Conservation (phyloP, 2,888 invertebrate genomes). For the Laspeyria flexula region DNA sequence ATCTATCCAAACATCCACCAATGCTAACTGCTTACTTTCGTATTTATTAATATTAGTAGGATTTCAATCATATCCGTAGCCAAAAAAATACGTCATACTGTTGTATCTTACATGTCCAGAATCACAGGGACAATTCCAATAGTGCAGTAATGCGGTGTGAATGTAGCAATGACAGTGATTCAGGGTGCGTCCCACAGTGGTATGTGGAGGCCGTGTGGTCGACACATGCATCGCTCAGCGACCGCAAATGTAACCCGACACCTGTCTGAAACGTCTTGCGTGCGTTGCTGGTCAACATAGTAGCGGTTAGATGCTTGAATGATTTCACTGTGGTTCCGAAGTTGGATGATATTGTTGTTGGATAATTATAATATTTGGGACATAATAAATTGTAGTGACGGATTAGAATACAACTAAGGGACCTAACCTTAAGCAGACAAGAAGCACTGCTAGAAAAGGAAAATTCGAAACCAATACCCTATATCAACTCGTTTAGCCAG, state of each 20-base stretch:
- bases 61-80: too few species aligned
- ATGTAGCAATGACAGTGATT: constrained; percentile 48
- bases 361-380: neutral
- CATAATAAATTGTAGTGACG: too few species aligned
- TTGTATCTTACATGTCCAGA: constrained; percentile 15
- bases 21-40: too few species aligned
- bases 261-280: constrained; percentile 51
- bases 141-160: constrained; percentile 37
- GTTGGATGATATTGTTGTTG: neutral
- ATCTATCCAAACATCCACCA: too few species aligned
- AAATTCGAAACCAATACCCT: too few species aligned
- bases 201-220: constrained; percentile 37
- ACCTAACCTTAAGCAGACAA: too few species aligned
- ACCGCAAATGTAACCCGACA: constrained; percentile 63
- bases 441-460: too few species aligned
- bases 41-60: too few species aligned
- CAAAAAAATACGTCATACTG: neutral
- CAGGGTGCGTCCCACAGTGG: constrained; percentile 34
- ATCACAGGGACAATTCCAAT: constrained; percentile 33
- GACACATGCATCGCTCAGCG: constrained; percentile 50
- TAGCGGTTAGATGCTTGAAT: constrained; percentile 17
- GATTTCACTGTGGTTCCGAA: neutral
- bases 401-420: too few species aligned
- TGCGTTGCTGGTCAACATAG: constrained; percentile 32
- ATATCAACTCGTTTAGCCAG: too few species aligned